Base-by-base conservation (phyloP, 2,113 vertebrate genomes). In the Engraulis encrasicolus region DNA sequence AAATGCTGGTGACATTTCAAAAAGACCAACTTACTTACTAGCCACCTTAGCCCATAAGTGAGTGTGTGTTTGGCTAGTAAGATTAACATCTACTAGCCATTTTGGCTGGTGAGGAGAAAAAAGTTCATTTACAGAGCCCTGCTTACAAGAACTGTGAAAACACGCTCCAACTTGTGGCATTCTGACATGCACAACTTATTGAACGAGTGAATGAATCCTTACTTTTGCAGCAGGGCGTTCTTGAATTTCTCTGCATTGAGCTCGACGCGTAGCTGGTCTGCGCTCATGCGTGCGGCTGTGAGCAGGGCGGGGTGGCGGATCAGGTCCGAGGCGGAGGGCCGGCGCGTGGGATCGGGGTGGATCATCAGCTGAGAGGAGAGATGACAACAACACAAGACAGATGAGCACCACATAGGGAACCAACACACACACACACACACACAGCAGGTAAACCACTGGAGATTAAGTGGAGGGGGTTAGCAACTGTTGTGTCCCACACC, bases 231-330 rank as follows among this genome's bases (percentile, higher is more conserved):
- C 84, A 99, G 95, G 0, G 97, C 97, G 31, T 99, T 99, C 93
- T 99, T 99, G 92, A 99, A 99, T 83, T 96, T 98, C 89, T 99
- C 98, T 1, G 98, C 98, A 12, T 99, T 98, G 86, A 99, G 93
- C 90, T 99, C 98, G 83, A 98, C 96, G 79, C 97, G 90, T n/a
- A 99, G 95, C 90, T 99, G 98, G 84, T 99, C 97, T 0, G 97
- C 97, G 0, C 96, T 99, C 94, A 98, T 99, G 81, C 96, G 95
- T 37, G 97, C 96, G 0, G 98, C 94, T 0, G 98, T 98, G 0
- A 99, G 94, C 45, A 99, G 93, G 71, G 97, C 97, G 0, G 97
- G 97, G 89, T 99, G 97, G 85, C 96, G 97, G 78, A 97, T 94
- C 7, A 99, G 94, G 38, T 96, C 96, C 48, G 95, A 95, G 17